A percentile compares a stretch with the other conserved stretches of the same genome.
Evolutionary conservation across 2,113 vertebrate species (phyloP).

Genomic region (Lamprologus ornatipinnis): DNA sequence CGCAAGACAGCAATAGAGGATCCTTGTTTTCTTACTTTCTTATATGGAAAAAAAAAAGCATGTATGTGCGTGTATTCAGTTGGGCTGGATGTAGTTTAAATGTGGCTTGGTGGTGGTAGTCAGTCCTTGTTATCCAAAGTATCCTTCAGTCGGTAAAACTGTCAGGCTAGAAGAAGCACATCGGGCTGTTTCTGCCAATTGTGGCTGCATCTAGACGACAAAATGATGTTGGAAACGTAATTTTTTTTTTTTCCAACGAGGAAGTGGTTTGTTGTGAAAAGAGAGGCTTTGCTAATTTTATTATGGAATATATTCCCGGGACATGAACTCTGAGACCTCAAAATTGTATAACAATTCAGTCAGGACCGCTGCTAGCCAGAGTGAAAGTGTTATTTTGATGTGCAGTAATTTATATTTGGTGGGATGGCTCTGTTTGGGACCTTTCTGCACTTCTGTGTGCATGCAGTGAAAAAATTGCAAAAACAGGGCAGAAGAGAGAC

Average conservation of each 20-base stretch:
- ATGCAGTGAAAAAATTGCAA: background rate
- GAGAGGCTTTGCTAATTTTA: background rate
- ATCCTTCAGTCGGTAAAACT: constrained; percentile 27
- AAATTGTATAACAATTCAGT: background rate
- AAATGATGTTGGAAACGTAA: background rate
- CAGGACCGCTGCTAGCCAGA: background rate
- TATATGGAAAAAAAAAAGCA: constrained; percentile 1
- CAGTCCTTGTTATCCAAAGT: constrained; percentile 23
- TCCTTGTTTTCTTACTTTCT: constrained; percentile 39
- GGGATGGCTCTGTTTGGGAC: background rate
- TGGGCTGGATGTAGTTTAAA: constrained; percentile 26
- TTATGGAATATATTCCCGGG: background rate
- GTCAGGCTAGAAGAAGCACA: background rate
- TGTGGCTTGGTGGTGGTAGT: constrained; percentile 22
- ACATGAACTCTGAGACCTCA: background rate
- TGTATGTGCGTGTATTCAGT: background rate
- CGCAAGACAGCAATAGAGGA: constrained; percentile 30
- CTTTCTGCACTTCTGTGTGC: background rate
- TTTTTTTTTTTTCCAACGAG: background rate
- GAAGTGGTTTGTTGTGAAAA: background rate
- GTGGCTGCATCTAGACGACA: background rate
- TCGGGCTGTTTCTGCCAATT: background rate
- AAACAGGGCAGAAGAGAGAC: background rate
- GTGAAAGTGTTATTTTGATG: background rate
- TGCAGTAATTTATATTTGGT: background rate